Evolutionary conservation across 2,797 vertebrate species (phyloP), one percentile per base, ranked within the genome.

Genomic region (Epinephelus awoara): DNA sequence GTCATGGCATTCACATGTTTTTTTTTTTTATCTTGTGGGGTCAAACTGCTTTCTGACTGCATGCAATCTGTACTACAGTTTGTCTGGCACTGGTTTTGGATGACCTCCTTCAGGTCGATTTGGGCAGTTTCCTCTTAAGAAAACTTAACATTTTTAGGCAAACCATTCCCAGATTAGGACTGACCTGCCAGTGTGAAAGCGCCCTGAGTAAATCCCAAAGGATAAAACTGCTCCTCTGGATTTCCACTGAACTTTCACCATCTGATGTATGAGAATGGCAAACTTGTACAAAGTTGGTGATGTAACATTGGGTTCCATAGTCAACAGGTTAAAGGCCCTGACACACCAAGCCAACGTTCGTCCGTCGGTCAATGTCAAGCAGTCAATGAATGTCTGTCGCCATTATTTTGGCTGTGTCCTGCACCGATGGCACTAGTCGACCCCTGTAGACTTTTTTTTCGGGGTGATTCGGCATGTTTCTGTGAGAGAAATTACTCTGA

Each of bases 271-370:
- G 13, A 21, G 5, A 47, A 84, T 38, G 25, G 12, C 55, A 46
- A 68, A 47, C n/a, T 29, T 21, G 23, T 68, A 29, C 10, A 18
- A 19, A 44, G n/a, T 64, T 63, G 14, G 12, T 47, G 70, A 58
- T 38, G 3, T 46, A 57, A 63, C 19, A 18, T 58, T 50, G 54
- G 70, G 64, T 74, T 63, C 63, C 63, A 64, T 72, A 77, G 46
- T 72, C 61, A 65, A 80, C 76, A 85, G 34, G 86, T 83, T 84
- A 3, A 42, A 12, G 40, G 40, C 40, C 40, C 40, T 42, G 40
- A 12, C 40, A 42, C 40, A 42, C 40, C 11, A 42, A 42, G 3
- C 40, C 34, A 34, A 34, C 34, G 2, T 34, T 34, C 34, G 34
- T 6, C 34, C 7, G 34, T 8, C 6, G 34, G 34, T 34, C 7